Base-by-base conservation (phyloP, 2,888 invertebrate genomes). In the Schizaphis graminum region DNA sequence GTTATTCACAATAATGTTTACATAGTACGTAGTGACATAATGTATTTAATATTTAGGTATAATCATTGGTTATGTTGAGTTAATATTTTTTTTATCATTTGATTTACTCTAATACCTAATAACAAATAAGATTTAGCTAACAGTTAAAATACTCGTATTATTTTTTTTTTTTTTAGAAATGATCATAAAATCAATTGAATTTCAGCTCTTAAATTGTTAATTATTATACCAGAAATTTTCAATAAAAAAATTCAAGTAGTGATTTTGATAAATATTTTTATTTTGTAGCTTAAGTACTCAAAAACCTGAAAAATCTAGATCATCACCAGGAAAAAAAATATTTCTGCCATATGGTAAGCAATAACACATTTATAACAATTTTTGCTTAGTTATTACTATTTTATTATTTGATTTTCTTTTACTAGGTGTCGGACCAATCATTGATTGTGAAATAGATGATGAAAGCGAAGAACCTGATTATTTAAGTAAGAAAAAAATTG, bases 371-470 rank as follows among this genome's bases (percentile, higher is more conserved):
- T 67, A 67, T n/a, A 13, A 67, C n/a, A n/a, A 13, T n/a, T n/a
- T 67, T 67, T 67, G 13, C 3, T 67, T n/a, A n/a, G 4, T 67
- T 67, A 11, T 61, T 61, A 61, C 3, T n/a, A 13, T n/a, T 67
- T 1, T n/a, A 67, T n/a, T n/a, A 13, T 67, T 67, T 67, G 2
- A 16, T 67, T n/a, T 67, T 67, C n/a, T 13, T 67, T 67, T 67
- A 16, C 4, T 67, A 67, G 67, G n/a, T n/a, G 28, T 41, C 3
- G 41, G 8, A n/a, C 92, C 92, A 11, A 26, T n/a, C 41, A 47
- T 92, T 10, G 88, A 92, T 24, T 87, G 67, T 88, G 92, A 92
- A 87, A 49, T 92, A 67, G 92, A 92, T 88, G 67, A 92, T 11
- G 92, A 88, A 0, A 0, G 24, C 11, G 35, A 47, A 28, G 41